These are phyloP conservation scores for Rana temporaria DNA, from an alignment of 2,113 vertebrate genomes.

Conservation along the genomic window DNA sequence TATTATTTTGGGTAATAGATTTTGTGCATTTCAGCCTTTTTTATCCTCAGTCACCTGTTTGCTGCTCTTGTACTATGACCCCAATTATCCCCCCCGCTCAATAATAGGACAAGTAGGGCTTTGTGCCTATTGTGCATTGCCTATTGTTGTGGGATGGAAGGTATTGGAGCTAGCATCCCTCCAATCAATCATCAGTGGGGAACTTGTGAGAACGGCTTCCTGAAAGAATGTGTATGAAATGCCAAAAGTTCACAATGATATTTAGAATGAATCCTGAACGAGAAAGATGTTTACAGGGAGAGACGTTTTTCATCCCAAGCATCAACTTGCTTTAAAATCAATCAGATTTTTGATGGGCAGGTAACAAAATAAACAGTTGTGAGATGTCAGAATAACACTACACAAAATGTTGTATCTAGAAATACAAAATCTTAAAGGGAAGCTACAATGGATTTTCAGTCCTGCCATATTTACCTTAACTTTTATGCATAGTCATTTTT, in stretches of 20 bases:
- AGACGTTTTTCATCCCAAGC: slow-evolving; percentile 10
- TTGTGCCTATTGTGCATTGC: slow-evolving; percentile 15
- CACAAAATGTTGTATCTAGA: no score
- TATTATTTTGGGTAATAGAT: background rate
- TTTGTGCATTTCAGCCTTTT: background rate
- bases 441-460: no score
- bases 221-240: slow-evolving; percentile 37
- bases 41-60: slow-evolving; percentile 19
- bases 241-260: slow-evolving; percentile 42
- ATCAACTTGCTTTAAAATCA: slow-evolving; percentile 18
- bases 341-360: background rate
- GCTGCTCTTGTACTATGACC: slow-evolving; percentile 12
- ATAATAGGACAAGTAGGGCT: slow-evolving; percentile 36
- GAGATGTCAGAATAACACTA: background rate
- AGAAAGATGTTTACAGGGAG: slow-evolving; percentile 16
- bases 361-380: background rate
- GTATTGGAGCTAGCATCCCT: slow-evolving; percentile 21
- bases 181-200: slow-evolving; percentile 33
- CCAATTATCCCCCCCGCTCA: background rate
- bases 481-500: no score
- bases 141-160: slow-evolving; percentile 23
- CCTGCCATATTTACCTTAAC: no score
- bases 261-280: slow-evolving; percentile 33
- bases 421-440: no score
- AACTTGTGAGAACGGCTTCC: slow-evolving; percentile 31